These are phyloP conservation scores for Philereme vetulata DNA, from an alignment of 2,888 invertebrate genomes.

Conservation along the genomic window DNA sequence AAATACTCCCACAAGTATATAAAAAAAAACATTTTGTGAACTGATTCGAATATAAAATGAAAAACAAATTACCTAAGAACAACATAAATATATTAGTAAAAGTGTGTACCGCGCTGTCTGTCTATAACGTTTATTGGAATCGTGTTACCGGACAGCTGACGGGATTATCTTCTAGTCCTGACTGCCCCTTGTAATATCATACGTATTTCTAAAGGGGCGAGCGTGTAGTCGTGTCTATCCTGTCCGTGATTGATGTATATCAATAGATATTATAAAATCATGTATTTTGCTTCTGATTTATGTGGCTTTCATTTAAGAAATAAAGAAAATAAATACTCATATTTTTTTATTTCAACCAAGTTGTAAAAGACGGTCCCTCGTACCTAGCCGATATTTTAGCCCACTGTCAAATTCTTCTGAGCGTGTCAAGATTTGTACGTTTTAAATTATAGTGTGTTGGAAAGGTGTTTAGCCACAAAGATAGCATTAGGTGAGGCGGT, in stretches of 20 bases:
- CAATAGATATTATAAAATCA: conserved; percentile 13
- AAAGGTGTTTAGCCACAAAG: too few species aligned
- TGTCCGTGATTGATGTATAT: conserved; percentile 7
- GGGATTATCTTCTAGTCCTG: conserved; percentile 13
- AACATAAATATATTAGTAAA: too few species aligned
- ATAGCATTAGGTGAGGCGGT: too few species aligned
- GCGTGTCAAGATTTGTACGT: too few species aligned
- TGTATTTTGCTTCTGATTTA: conserved; percentile 20
- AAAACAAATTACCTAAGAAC: too few species aligned
- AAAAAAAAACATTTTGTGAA: too few species aligned
- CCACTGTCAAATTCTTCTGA: too few species aligned
- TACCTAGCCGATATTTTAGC: too few species aligned
- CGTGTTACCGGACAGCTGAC: background rate
- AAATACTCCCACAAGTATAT: too few species aligned
- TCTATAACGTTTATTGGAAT: conserved; percentile 1
- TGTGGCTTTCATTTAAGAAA: conserved; percentile 17
- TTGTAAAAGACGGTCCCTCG: too few species aligned
- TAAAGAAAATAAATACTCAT: background rate
- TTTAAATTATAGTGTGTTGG: too few species aligned
- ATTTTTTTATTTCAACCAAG: background rate
- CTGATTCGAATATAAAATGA: too few species aligned
- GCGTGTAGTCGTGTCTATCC: conserved; percentile 15
- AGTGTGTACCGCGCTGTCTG: background rate
- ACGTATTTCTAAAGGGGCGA: conserved; percentile 1
- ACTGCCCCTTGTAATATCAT: background rate